Evolutionary conservation across 2,113 vertebrate genomes (phyloP).

Genomic region (Cervus canadensis): DNA sequence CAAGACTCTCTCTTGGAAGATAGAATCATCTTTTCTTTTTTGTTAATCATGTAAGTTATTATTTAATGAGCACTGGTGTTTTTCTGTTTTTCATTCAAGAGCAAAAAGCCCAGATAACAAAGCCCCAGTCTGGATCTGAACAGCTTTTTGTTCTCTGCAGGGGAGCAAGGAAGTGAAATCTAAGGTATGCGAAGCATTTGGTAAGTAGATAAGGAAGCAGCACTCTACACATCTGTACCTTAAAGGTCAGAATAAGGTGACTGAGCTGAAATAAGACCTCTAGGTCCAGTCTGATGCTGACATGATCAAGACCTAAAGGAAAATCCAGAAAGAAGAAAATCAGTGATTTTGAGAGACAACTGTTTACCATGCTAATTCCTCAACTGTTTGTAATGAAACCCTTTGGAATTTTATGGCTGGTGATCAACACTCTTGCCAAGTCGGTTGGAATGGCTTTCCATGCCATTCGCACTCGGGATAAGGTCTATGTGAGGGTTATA

Average conservation of each 20-base stretch:
- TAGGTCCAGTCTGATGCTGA: constrained; percentile 90
- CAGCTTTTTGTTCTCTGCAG: neutral
- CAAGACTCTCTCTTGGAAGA: neutral
- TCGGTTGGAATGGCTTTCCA: neutral
- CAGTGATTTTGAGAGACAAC: neutral
- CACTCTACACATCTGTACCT: constrained; percentile 80
- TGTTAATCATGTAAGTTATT: neutral
- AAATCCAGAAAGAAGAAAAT: constrained; percentile 62
- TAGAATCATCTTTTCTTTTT: neutral
- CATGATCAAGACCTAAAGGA: constrained; percentile 86
- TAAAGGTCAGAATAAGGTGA: constrained; percentile 92
- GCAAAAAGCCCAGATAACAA: neutral
- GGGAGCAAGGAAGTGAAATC: constrained; percentile 21
- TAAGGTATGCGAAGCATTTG: neutral
- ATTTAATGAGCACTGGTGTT: neutral
- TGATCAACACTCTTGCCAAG: neutral
- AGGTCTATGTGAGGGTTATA: neutral
- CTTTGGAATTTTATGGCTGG: neutral
- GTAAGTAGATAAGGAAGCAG: neutral
- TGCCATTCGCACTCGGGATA: neutral
- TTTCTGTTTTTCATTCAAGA: neutral
- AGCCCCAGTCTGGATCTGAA: neutral
- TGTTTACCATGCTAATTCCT: neutral
- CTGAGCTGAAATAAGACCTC: constrained; percentile 93
- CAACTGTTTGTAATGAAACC: neutral